phyloP scores from a whole-genome alignment of 2,797 vertebrate species.

The Gadopsis marmoratus region DNA sequence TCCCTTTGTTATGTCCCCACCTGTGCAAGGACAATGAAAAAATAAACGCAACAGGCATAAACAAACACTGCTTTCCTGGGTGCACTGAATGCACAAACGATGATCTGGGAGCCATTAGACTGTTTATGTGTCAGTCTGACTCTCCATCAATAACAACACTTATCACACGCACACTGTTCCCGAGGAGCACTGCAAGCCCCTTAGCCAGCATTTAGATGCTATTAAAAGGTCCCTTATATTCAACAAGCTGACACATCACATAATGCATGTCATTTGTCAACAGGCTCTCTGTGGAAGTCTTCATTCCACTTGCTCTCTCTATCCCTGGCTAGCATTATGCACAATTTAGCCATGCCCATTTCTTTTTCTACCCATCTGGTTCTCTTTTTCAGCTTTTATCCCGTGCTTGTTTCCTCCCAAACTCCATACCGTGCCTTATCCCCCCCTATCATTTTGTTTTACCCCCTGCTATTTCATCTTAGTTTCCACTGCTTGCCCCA shows the following conservation, averaged over 20 bases:
- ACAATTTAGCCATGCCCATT: constrained; percentile 59
- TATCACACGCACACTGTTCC: constrained; percentile 65
- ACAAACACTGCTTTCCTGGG: constrained; percentile 58
- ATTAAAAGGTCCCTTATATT: constrained; percentile 74
- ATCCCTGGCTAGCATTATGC: constrained; percentile 48
- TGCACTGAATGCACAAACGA: constrained; percentile 50
- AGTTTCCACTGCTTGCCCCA: constrained; percentile 43
- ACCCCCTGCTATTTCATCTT: constrained; percentile 30
- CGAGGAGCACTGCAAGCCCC: constrained; percentile 51
- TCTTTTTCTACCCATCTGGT: constrained; percentile 67
- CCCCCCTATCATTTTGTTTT: constrained; percentile 51
- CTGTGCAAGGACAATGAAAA: constrained; percentile 46
- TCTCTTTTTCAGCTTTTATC: constrained; percentile 61
- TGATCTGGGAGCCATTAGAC: constrained; percentile 73
- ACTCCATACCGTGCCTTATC: constrained; percentile 36
- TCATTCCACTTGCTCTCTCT: constrained; percentile 54
- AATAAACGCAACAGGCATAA: constrained; percentile 41
- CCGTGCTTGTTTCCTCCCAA: constrained; percentile 48
- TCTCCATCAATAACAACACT: constrained; percentile 75
- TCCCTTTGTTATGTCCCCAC: constrained; percentile 28
- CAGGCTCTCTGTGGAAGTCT: constrained; percentile 57
- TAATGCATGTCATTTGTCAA: constrained; percentile 74
- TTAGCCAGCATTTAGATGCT: constrained; percentile 74
- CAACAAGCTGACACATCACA: constrained; percentile 74
- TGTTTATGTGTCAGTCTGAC: constrained; percentile 73